Evolutionary conservation across 2,113 vertebrate species (phyloP), one percentile per base, ranked within the genome.

Genomic region (Dromiciops gliroides): DNA sequence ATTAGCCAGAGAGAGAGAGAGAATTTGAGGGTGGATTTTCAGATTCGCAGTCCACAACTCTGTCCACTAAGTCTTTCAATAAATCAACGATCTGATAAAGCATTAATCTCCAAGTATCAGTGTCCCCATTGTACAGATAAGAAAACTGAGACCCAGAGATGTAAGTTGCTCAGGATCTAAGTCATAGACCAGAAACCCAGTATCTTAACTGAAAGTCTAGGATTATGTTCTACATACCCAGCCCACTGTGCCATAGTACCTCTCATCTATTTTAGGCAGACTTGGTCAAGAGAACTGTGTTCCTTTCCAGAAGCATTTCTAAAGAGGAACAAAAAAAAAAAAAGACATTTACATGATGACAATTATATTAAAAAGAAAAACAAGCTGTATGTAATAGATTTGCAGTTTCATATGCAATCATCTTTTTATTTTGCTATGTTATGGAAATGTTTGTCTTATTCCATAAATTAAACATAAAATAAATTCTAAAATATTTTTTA

Each of bases 1-100:
- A 19, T 5, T 3, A 0, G 11, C 14, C 49, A 3, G 22, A 0
- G 3, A 48, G 23, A 67, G 0, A 16, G 8, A 8, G 12, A 89
- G 49, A 89, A 11, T n/a, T 23, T 44, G 67, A 83, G 37, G 19
- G 19, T n/a, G 44, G 19, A 22, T 44, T 44, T 83, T 83, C 67
- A 83, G 67, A 67, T 67, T 67, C 60, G 37, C 60, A n/a, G 31
- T 67, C 60, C 12, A 67, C 31, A 75, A 75, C 60, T 75, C 31
- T 75, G 14, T 44, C 16, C 19, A 22, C 44, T 83, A 8, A 83
- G 67, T 23, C 19, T 83, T n/a, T 83, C 67, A 44, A 83, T 83
- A 83, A 83, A 83, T 83, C 2, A n/a, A 83, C n/a, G 44, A 83
- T 83, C 19, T 83, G 37, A 83, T 83, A 44, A 23, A n/a, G 60